Evolutionary conservation across 1,140 invertebrate species (phyloP), one percentile per base, ranked within the genome.

Genomic region (Drosophila sp.): DNA sequence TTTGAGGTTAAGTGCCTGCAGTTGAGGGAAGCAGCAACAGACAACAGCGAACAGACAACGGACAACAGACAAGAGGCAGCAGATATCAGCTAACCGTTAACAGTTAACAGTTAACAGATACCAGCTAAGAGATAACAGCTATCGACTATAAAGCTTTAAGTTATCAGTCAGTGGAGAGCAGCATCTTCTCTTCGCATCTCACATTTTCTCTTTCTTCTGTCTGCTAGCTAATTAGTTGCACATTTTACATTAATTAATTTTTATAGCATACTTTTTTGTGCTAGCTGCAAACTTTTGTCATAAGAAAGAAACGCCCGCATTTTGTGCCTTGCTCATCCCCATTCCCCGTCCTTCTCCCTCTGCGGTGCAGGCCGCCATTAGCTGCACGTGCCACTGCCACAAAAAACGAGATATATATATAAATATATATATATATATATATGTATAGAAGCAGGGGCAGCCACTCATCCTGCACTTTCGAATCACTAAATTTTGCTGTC

Each of bases 191-290:
- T n/a, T 4, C 40, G 7, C n/a, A 4, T 41, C 4, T 9, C 45
- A n/a, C n/a, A n/a, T 27, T 11, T 25, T 8, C 14, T 46, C 45
- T 46, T n/a, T 4, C 25, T 40, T 11, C 40, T 34, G 34, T 50
- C 61, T 71, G 40, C 71, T 36, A 46, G 58, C 82, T 87, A 87
- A 87, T 87, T 87, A 87, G 83, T 87, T 82, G 79, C 79, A 87
- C 79, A 89, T 89, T 89, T 89, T 89, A 89, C 83, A 89, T 83
- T 83, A 79, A 87, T 87, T 89, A 82, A 89, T 89, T 89, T 89
- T 80, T 75, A 80, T 80, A 77, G 76, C 66, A 67, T 66, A 76
- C 67, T 73, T 78, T 56, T 59, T 38, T 70, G 65, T 51, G 58
- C 57, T 27, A 29, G 51, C 4, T 36, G 25, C 46, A 67, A 72